Percentiles rank a stretch among this genome's conserved stretches.
phyloP scores from a whole-genome alignment of 2,888 invertebrate genomes.

The Acanthococcus lagerstroemiae region DNA sequence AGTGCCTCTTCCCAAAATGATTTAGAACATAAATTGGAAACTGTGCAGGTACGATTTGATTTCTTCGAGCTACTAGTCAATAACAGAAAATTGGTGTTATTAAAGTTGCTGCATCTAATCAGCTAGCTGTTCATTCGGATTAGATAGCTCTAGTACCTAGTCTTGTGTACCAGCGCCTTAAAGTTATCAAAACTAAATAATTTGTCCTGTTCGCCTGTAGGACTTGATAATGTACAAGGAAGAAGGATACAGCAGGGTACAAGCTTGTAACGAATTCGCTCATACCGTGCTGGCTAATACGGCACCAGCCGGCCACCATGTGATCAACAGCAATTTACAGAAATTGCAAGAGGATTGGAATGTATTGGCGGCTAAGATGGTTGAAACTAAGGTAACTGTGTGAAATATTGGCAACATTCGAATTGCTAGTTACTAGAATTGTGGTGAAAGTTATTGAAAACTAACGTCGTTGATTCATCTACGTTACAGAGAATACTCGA shows the following conservation, averaged over 20 bases:
- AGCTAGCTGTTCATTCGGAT: too few species aligned
- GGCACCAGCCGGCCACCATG: slow-evolving; percentile 74
- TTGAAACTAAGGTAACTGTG: slow-evolving; percentile 65
- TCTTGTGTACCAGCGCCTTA: too few species aligned
- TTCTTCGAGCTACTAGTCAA: too few species aligned
- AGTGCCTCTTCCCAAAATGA: slow-evolving; percentile 74
- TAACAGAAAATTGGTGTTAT: too few species aligned
- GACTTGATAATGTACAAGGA: slow-evolving; percentile 84
- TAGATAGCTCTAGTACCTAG: too few species aligned
- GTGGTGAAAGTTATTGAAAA: neutral
- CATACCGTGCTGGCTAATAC: slow-evolving; percentile 86
- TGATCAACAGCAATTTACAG: slow-evolving; percentile 71
- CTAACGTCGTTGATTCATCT: neutral
- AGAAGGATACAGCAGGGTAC: slow-evolving; percentile 80
- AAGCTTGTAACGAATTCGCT: slow-evolving; percentile 78
- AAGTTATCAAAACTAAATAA: too few species aligned
- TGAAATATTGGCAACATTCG: neutral
- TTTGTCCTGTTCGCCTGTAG: too few species aligned
- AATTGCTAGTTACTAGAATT: neutral
- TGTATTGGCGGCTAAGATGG: slow-evolving; percentile 70
- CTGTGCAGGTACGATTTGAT: slow-evolving; percentile 47
- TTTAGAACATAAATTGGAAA: slow-evolving; percentile 70
- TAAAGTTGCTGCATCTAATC: too few species aligned
- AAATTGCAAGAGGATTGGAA: slow-evolving; percentile 87
- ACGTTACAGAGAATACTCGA: slow-evolving; percentile 55